phyloP scores from a whole-genome alignment of 1,140 invertebrate species.

The Cydia amplana region DNA sequence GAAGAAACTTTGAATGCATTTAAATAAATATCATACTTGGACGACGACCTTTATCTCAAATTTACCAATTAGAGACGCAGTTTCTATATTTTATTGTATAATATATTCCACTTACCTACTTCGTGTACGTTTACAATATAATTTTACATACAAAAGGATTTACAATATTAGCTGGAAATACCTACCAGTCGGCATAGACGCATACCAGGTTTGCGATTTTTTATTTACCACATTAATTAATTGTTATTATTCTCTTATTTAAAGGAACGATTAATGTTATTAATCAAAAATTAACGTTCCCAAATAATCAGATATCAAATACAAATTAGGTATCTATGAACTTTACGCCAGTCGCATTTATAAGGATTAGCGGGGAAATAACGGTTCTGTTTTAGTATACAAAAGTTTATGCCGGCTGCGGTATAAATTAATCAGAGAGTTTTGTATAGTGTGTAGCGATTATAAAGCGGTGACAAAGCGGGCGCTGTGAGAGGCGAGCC shows the following conservation, averaged over 20 bases:
- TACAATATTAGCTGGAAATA: background rate
- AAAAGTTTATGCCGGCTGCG: slow-evolving; percentile 64
- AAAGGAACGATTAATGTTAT: background rate
- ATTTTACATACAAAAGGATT: background rate
- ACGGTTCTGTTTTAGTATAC: slow-evolving; percentile 64
- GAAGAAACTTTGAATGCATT: too few relatives aligned
- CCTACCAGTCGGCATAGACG: background rate
- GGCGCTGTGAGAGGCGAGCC: slow-evolving; percentile 41
- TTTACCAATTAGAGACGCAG: background rate
- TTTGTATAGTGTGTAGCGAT: slow-evolving; percentile 55
- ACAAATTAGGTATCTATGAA: slow-evolving; percentile 58
- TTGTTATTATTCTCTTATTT: too few relatives aligned
- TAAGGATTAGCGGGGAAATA: slow-evolving; percentile 60
- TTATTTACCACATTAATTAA: too few relatives aligned
- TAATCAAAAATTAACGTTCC: slow-evolving; percentile 38
- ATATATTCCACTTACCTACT: too few relatives aligned
- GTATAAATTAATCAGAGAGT: slow-evolving; percentile 73
- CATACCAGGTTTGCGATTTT: background rate
- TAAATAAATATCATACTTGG: background rate
- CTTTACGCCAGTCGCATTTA: slow-evolving; percentile 50
- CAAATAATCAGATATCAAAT: slow-evolving; percentile 49
- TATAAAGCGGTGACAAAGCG: slow-evolving; percentile 58
- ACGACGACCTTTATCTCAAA: background rate
- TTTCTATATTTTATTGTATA: too few relatives aligned
- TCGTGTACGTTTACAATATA: too few relatives aligned